Conservation (phyloP, 1,140 invertebrate genomes). For the Pinna nobilis region DNA sequence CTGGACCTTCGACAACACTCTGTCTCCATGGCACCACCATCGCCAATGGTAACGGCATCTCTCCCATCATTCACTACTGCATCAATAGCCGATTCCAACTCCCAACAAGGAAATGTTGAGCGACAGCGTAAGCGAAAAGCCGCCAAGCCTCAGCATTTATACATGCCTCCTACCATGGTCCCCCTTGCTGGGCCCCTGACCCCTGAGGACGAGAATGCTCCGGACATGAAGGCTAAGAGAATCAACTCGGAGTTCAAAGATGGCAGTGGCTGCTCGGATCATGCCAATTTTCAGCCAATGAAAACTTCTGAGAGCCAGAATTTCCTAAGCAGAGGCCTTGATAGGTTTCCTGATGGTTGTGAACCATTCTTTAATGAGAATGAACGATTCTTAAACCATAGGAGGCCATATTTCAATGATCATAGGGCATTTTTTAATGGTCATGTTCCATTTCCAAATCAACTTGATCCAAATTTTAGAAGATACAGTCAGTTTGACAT, state of each 20-base stretch:
- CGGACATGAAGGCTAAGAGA: background rate
- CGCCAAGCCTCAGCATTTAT: constrained; percentile 36
- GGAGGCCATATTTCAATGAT: background rate
- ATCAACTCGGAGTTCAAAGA: background rate
- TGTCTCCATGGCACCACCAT: background rate
- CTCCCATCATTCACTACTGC: background rate
- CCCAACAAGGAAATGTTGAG: constrained; percentile 12
- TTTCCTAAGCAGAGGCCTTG: background rate
- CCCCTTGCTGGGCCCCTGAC: constrained; percentile 32
- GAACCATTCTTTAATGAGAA: background rate
- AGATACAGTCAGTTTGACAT: constrained; percentile 1
- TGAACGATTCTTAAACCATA: background rate
- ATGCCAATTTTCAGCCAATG: background rate
- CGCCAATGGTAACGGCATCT: background rate
- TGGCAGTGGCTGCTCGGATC: no score
- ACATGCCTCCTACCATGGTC: constrained; percentile 50
- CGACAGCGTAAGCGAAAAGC: constrained; percentile 51
- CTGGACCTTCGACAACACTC: constrained; percentile 32
- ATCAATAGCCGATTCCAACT: background rate
- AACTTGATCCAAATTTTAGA: no score
- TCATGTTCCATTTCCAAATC: no score
- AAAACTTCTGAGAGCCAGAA: background rate
- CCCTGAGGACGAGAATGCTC: background rate
- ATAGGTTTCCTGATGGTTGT: no score
- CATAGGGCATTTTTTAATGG: no score